Conservation (phyloP, 2,797 vertebrate genomes). For the Halcyon smyrnensis region DNA sequence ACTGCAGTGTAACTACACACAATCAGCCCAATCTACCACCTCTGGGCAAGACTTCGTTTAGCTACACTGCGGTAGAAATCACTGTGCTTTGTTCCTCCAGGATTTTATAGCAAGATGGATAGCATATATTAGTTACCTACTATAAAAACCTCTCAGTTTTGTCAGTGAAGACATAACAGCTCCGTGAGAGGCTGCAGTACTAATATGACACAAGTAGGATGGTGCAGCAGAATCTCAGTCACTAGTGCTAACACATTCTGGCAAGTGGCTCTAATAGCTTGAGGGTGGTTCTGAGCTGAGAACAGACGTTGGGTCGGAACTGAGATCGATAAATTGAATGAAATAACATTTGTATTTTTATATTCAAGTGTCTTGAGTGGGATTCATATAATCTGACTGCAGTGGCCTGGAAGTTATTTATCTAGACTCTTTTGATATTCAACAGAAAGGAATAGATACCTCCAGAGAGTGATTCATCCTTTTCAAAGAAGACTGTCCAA, state of each 20-base stretch:
- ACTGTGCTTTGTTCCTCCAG: neutral
- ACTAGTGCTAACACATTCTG: neutral
- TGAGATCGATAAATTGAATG: neutral
- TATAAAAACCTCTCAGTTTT: neutral
- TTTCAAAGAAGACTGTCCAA: neutral
- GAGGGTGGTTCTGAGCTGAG: neutral
- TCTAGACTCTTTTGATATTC: neutral
- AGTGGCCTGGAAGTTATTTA: neutral
- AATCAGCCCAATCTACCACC: neutral
- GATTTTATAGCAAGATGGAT: constrained; percentile 6
- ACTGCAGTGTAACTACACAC: neutral
- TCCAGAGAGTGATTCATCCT: constrained; percentile 8
- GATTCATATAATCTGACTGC: neutral
- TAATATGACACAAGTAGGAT: neutral
- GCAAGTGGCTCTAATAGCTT: neutral
- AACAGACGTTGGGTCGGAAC: neutral
- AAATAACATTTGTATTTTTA: neutral
- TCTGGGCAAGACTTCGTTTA: neutral
- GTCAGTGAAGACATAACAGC: neutral
- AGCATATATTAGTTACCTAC: neutral
- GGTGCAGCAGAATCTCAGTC: neutral
- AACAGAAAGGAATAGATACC: neutral
- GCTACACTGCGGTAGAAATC: neutral
- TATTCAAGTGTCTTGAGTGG: neutral
- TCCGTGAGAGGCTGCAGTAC: neutral